These are phyloP conservation scores for Drosophila parvula DNA, from an alignment of 1,140 invertebrate genomes.

Conservation along the genomic window DNA sequence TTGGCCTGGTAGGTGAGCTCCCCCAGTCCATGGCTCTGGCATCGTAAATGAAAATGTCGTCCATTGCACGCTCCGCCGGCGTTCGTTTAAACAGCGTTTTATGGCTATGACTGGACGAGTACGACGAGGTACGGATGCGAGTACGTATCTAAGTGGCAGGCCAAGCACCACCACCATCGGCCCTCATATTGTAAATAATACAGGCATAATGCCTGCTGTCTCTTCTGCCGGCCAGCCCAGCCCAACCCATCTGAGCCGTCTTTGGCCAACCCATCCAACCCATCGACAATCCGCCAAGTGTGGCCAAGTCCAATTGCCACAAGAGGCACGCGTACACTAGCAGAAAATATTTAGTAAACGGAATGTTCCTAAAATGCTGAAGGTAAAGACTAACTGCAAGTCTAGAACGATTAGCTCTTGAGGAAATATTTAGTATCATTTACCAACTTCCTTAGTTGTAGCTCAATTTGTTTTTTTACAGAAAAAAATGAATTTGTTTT, in stretches of 20 bases:
- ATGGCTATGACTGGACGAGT: constrained; percentile 40
- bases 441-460: neutral
- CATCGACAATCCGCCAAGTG: constrained; percentile 52
- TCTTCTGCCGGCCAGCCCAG: constrained; percentile 13
- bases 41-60: constrained; percentile 78
- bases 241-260: constrained; percentile 7
- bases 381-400: neutral
- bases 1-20: constrained; percentile 21
- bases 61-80: constrained; percentile 61
- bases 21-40: constrained; percentile 8
- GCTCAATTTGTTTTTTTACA: too few species aligned
- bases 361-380: too few species aligned
- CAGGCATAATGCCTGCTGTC: constrained; percentile 59
- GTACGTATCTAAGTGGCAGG: constrained; percentile 29
- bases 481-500: neutral
- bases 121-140: constrained; percentile 24
- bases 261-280: constrained; percentile 25
- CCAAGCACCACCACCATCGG: constrained; percentile 12
- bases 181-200: constrained; percentile 76
- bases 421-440: neutral
- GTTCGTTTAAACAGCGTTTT: constrained; percentile 63
- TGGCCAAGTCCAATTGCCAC: constrained; percentile 50
- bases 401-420: neutral
- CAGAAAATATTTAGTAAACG: neutral
- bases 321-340: constrained; percentile 69